Conservation (phyloP, 2,888 invertebrate species). For the Abrostola tripartita region DNA sequence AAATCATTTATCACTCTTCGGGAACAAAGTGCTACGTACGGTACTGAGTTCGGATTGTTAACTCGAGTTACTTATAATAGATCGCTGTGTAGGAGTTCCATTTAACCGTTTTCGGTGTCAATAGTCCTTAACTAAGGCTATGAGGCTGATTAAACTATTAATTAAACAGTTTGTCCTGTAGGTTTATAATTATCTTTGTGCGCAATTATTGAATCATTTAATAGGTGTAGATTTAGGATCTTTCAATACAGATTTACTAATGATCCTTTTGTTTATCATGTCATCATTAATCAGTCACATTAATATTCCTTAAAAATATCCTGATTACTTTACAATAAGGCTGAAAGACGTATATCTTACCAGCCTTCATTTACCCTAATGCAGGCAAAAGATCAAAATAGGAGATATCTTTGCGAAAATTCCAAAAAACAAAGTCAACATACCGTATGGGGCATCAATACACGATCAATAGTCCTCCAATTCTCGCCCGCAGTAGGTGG, state of each 20-base stretch:
- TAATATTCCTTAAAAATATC: no score
- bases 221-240: neutral
- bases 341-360: no score
- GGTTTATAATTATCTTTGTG: neutral
- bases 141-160: neutral
- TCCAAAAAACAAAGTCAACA: conserved; percentile 2
- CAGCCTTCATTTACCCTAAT: no score
- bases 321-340: no score
- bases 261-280: no score
- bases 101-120: conserved; percentile 6
- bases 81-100: conserved; percentile 13
- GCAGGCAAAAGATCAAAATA: no score
- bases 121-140: neutral
- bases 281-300: no score
- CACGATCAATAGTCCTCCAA: conserved; percentile 29
- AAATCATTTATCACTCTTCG: conserved; percentile 55
- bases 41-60: conserved; percentile 6
- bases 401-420: neutral
- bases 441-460: conserved; percentile 17
- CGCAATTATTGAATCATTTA: neutral
- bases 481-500: conserved; percentile 11
- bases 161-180: neutral
- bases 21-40: neutral
- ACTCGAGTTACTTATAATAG: conserved; percentile 30
- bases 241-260: no score